Conservation (phyloP, 1,140 invertebrate species). For the Uloborus diversus region DNA sequence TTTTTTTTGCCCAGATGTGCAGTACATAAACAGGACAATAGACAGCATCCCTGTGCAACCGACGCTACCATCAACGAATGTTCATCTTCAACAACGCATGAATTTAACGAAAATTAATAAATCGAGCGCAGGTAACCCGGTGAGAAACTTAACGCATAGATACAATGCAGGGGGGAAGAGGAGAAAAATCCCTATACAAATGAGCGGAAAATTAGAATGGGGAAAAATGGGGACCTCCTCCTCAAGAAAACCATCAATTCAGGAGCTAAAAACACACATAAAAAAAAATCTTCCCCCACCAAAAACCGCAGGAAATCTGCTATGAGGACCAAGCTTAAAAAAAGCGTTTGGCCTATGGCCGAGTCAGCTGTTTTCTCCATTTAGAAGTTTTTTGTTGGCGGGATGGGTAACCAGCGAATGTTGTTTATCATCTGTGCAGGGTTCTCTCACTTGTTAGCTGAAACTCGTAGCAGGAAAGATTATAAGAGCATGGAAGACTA, state of each 20-base stretch:
- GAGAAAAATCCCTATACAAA: conserved; percentile 34
- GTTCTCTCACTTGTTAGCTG: too few species aligned
- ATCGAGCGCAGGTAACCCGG: conserved; percentile 36
- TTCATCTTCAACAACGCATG: conserved; percentile 44
- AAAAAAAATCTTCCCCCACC: conserved; percentile 30
- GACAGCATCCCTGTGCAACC: background rate
- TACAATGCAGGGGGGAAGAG: conserved; percentile 5
- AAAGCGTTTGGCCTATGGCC: conserved; percentile 54
- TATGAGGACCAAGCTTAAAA: conserved; percentile 35
- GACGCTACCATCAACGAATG: background rate
- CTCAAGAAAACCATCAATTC: conserved; percentile 55
- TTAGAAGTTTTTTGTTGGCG: conserved; percentile 2
- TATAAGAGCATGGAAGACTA: too few species aligned
- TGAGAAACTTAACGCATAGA: conserved; percentile 37
- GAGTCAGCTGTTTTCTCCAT: conserved; percentile 49
- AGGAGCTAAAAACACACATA: conserved; percentile 32
- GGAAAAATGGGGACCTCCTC: conserved; percentile 40
- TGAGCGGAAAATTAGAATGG: background rate
- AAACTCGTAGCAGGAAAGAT: too few species aligned
- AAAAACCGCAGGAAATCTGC: conserved; percentile 55
- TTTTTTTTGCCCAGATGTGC: background rate
- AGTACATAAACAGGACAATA: background rate
- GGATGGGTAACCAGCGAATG: conserved; percentile 13
- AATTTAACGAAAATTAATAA: conserved; percentile 42
- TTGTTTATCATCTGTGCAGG: conserved; percentile 14